These are phyloP conservation scores for Pilophorus perplexus DNA, from an alignment of 2,888 invertebrate genomes.

Conservation along the genomic window DNA sequence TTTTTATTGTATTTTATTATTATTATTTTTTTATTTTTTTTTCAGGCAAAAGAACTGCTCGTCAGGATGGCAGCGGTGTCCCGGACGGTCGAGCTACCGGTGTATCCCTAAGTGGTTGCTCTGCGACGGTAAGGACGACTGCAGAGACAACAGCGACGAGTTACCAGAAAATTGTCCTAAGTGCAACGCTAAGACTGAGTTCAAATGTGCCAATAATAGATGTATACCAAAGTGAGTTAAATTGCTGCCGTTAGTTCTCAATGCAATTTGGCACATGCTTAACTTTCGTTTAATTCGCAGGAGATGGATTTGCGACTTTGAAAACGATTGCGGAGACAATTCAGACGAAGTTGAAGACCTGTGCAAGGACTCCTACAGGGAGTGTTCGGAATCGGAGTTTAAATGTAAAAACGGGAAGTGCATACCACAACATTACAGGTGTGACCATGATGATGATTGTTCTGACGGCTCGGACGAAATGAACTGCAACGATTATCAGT, in stretches of 20 bases:
- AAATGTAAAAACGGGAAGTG: slow-evolving; percentile 84
- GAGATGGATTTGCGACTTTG: slow-evolving; percentile 94
- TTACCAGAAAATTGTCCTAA: slow-evolving; percentile 83
- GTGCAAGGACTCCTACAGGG: slow-evolving; percentile 79
- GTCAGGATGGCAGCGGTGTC: slow-evolving; percentile 92
- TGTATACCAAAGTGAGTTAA: slow-evolving; percentile 69
- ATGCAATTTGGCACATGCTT: background rate
- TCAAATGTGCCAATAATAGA: slow-evolving; percentile 86
- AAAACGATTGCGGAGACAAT: slow-evolving; percentile 94
- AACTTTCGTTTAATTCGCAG: slow-evolving; percentile 45
- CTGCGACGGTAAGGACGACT: slow-evolving; percentile 97
- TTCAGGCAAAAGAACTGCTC: slow-evolving; percentile 81
- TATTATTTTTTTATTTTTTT: slow-evolving; percentile 50
- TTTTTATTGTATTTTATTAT: too few species aligned
- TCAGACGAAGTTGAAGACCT: slow-evolving; percentile 80
- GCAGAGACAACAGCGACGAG: slow-evolving; percentile 92
- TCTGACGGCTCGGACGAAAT: slow-evolving; percentile 90
- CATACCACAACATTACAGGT: slow-evolving; percentile 88
- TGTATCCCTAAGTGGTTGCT: slow-evolving; percentile 97
- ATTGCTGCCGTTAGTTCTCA: background rate
- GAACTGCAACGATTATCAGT: slow-evolving; percentile 77
- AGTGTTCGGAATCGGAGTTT: slow-evolving; percentile 92
- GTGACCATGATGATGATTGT: slow-evolving; percentile 95
- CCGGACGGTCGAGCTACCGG: slow-evolving; percentile 86
- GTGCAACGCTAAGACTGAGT: slow-evolving; percentile 85